These are phyloP conservation scores for Falco biarmicus DNA, from an alignment of 2,797 vertebrate species.

Conservation along the genomic window DNA sequence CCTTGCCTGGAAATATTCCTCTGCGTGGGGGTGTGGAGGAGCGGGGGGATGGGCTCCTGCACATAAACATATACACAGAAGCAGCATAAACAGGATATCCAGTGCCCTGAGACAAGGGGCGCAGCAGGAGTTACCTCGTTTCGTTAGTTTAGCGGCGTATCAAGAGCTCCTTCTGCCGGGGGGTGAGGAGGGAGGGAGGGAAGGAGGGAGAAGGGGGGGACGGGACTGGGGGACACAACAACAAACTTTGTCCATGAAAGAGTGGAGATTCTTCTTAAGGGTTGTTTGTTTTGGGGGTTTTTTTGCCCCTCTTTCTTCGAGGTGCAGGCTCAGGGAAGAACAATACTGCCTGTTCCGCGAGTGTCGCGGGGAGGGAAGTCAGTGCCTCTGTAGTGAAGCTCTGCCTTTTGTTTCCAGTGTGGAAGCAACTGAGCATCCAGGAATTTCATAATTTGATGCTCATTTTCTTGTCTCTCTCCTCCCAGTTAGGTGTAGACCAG, in stretches of 20 bases:
- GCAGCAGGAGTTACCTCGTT: conserved; percentile 45
- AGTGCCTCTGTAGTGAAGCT: background rate
- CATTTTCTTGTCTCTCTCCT: conserved; percentile 26
- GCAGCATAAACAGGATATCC: conserved; percentile 21
- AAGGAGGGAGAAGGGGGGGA: background rate
- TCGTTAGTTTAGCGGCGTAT: conserved; percentile 32
- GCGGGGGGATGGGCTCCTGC: conserved; percentile 62
- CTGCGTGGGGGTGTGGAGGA: conserved; percentile 41
- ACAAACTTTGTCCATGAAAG: conserved; percentile 1
- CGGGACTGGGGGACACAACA: too few relatives aligned
- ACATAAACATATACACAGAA: conserved; percentile 30
- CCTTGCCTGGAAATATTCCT: conserved; percentile 63
- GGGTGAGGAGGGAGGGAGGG: background rate
- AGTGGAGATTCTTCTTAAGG: background rate
- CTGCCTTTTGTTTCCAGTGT: conserved; percentile 38
- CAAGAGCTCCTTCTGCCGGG: conserved; percentile 31
- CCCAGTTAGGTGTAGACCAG: conserved; percentile 38
- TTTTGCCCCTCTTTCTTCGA: background rate
- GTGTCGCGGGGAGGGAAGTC: background rate
- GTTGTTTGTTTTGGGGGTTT: too few relatives aligned
- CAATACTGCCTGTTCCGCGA: background rate
- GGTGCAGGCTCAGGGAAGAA: background rate
- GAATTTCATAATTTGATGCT: conserved; percentile 38
- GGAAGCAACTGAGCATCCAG: conserved; percentile 28
- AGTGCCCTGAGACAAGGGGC: conserved; percentile 28